phyloP scores from a whole-genome alignment of 2,797 vertebrate genomes.

The Bradypus variegatus region DNA sequence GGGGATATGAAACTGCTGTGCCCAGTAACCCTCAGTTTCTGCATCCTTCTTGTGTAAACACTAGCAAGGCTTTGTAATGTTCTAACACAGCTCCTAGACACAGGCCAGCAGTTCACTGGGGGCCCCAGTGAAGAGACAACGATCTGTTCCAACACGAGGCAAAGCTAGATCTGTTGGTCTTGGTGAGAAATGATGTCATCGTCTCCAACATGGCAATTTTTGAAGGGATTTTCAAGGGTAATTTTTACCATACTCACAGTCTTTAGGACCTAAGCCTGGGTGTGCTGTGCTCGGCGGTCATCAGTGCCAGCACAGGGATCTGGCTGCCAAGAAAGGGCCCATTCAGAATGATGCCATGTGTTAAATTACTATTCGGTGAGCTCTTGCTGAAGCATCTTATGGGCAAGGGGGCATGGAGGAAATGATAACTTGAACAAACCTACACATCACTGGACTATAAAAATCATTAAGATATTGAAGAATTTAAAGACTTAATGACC shows the following conservation, averaged over 20 bases:
- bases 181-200: not conserved
- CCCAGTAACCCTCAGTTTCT: not conserved
- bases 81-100: not conserved
- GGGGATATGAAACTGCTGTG: not conserved
- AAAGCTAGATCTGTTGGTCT: not conserved
- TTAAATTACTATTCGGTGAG: not conserved
- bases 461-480: constrained; percentile 29
- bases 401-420: not conserved
- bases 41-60: not conserved
- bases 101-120: not conserved
- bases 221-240: not conserved
- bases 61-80: not conserved
- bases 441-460: constrained; percentile 18
- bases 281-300: not conserved
- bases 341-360: not conserved
- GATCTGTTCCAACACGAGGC: not conserved
- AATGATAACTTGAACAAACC: not conserved
- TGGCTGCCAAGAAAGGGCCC: not conserved
- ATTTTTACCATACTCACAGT: not conserved
- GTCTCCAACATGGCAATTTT: not conserved
- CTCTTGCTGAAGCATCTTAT: not conserved
- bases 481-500: constrained; percentile 54
- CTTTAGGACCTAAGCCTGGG: not conserved
- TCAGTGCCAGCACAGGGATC: not conserved
- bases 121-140: not conserved